A percentile compares a stretch with the other conserved stretches of the same genome.
phyloP scores from a whole-genome alignment of 2,797 vertebrate genomes.

The Mergus octosetaceus region DNA sequence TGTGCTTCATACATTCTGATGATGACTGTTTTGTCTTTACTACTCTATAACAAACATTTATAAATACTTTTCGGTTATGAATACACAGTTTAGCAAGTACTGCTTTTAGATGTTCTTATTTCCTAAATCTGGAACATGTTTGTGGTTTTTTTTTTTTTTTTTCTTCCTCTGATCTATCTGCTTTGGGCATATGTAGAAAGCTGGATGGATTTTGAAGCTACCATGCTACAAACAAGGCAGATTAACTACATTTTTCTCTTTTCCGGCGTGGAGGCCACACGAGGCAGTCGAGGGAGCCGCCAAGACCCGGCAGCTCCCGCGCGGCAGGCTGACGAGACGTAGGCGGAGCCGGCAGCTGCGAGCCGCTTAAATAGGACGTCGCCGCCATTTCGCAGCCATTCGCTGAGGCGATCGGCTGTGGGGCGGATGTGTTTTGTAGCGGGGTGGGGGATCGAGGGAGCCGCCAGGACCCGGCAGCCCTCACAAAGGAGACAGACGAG shows the following conservation, averaged over 20 bases:
- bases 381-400: no score
- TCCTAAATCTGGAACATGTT: background rate
- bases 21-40: background rate
- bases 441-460: no score
- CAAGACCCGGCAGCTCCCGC: no score
- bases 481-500: no score
- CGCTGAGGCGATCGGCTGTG: no score
- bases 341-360: no score
- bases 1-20: background rate
- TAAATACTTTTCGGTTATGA: background rate
- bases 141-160: background rate
- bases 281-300: no score
- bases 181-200: background rate
- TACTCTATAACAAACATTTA: background rate
- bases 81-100: background rate
- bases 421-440: accelerated
- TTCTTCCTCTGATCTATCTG: background rate
- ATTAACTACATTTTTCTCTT: background rate
- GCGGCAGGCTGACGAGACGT: no score
- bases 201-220: background rate
- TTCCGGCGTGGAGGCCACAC: no score
- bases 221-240: background rate
- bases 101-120: background rate
- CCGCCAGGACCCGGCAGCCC: no score
- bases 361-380: no score